These are phyloP conservation scores for Deladenus siricidicola DNA, from an alignment of 2,888 invertebrate genomes.

Conservation along the genomic window DNA sequence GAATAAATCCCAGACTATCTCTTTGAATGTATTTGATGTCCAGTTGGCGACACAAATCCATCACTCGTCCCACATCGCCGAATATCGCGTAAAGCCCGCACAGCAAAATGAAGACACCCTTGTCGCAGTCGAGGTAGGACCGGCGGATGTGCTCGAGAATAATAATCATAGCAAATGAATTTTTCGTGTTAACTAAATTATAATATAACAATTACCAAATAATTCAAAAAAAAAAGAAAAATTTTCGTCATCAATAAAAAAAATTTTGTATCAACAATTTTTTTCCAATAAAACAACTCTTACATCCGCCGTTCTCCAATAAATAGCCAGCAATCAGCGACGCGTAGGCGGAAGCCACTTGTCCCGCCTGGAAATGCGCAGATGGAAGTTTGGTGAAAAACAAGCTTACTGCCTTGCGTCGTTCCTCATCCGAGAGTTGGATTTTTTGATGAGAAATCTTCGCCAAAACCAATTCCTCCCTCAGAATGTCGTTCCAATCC, in stretches of 20 bases:
- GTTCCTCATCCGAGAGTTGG: background rate
- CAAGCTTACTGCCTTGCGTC: background rate
- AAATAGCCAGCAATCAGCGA: background rate
- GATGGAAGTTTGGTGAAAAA: background rate
- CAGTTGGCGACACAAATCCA: slow-evolving; percentile 21
- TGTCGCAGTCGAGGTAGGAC: slow-evolving; percentile 1
- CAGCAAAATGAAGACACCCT: background rate
- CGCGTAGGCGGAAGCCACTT: slow-evolving; percentile 1
- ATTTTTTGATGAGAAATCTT: background rate
- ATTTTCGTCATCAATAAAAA: too few species aligned
- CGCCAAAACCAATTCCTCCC: background rate
- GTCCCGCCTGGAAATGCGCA: background rate
- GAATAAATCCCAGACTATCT: slow-evolving; percentile 40
- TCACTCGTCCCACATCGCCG: slow-evolving; percentile 12
- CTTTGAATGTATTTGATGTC: slow-evolving; percentile 45
- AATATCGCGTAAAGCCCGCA: slow-evolving; percentile 8
- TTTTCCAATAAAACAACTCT: too few species aligned
- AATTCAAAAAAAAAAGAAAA: too few species aligned
- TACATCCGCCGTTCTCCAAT: background rate
- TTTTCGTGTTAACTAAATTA: too few species aligned
- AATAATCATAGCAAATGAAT: background rate
- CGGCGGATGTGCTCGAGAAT: slow-evolving; percentile 4
- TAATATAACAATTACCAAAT: too few species aligned
- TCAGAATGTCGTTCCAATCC: background rate
- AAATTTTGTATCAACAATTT: too few species aligned